Conservation (phyloP, 2,888 invertebrate species). For the Polydesmus complanatus region DNA sequence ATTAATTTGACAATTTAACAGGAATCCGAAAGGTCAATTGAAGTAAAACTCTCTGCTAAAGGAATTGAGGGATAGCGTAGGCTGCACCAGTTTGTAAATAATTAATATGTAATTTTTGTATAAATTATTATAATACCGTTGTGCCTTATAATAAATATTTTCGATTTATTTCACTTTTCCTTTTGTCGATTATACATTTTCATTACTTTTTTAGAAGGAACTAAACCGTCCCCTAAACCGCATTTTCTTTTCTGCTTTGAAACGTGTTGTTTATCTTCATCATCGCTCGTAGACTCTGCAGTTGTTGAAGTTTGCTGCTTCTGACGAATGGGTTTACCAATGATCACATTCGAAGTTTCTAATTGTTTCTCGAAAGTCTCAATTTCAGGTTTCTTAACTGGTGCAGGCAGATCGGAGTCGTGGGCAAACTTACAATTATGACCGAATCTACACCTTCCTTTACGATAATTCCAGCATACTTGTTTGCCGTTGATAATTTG, state of each 20-base stretch:
- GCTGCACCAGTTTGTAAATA: no score
- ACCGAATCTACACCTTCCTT: constrained; percentile 78
- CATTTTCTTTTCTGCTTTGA: constrained; percentile 28
- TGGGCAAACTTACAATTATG: constrained; percentile 85
- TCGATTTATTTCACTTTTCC: no score
- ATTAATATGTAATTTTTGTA: no score
- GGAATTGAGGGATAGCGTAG: background rate
- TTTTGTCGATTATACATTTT: no score
- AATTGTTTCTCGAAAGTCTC: no score
- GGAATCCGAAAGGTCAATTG: no score
- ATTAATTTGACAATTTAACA: no score
- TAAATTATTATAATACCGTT: no score
- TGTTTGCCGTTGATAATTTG: constrained; percentile 64
- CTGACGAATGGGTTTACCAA: background rate
- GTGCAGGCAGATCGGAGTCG: constrained; percentile 55
- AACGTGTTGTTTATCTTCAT: background rate
- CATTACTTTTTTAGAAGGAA: background rate
- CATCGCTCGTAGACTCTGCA: background rate
- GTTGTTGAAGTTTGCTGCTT: background rate
- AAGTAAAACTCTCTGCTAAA: background rate
- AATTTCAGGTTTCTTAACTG: constrained; percentile 9
- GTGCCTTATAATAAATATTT: no score
- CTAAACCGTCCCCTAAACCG: constrained; percentile 24
- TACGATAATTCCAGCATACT: constrained; percentile 84
- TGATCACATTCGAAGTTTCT: background rate